A percentile compares a stretch with the other conserved stretches of the same genome.
Evolutionary conservation across 2,797 vertebrate genomes (phyloP).

Genomic region (Cirrhinus molitorella): DNA sequence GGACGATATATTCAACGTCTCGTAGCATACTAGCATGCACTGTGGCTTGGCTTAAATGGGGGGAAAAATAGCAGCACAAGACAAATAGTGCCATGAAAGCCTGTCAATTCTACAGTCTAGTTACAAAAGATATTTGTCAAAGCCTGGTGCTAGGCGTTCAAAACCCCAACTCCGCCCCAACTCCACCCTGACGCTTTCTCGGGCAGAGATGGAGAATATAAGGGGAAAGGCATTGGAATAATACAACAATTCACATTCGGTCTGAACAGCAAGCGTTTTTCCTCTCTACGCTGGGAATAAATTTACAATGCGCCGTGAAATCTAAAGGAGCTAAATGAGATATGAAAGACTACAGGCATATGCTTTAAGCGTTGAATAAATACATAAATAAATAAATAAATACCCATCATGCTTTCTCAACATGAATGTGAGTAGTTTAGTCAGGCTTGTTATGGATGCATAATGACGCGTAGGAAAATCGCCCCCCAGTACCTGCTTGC

Average conservation of each 20-base stretch:
- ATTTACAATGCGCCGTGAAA: conserved; percentile 26
- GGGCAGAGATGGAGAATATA: conserved; percentile 27
- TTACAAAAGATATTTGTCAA: conserved; percentile 71
- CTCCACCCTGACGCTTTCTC: not conserved
- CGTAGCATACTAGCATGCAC: conserved; percentile 80
- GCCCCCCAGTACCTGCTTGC: not conserved
- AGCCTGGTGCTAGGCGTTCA: conserved; percentile 70
- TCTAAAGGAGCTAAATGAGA: conserved; percentile 32
- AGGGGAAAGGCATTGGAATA: conserved; percentile 12
- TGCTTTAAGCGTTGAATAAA: conserved; percentile 30
- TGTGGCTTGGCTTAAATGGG: conserved; percentile 69
- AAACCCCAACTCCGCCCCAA: not conserved
- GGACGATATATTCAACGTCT: conserved; percentile 71
- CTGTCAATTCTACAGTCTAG: conserved; percentile 71
- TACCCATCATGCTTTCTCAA: conserved; percentile 62
- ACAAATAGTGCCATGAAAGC: conserved; percentile 71
- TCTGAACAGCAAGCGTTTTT: conserved; percentile 37
- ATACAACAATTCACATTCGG: conserved; percentile 38
- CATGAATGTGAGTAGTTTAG: conserved; percentile 45
- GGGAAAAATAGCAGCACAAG: conserved; percentile 70
- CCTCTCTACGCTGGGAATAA: conserved; percentile 21
- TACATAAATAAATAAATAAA: conserved; percentile 65
- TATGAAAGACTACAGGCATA: conserved; percentile 34
- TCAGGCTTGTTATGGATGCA: conserved; percentile 27
- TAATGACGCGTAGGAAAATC: conserved; percentile 31